phyloP scores from a whole-genome alignment of 1,140 invertebrate genomes.

The Littorina saxatilis region DNA sequence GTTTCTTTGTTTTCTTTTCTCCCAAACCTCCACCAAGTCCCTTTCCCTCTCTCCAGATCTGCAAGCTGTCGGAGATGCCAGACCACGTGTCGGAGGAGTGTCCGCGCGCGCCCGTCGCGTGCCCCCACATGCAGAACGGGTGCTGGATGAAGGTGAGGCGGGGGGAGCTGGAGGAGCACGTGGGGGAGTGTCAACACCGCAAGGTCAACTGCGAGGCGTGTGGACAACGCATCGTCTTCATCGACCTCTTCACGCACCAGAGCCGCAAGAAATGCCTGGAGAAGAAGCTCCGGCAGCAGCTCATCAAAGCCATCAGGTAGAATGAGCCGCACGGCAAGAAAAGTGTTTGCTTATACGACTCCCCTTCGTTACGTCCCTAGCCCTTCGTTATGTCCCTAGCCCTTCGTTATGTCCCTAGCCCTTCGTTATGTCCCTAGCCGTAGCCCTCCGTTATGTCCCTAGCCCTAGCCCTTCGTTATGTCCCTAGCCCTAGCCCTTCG shows the following conservation, averaged over 20 bases:
- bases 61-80: conserved; percentile 49
- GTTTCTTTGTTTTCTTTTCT: too few relatives aligned
- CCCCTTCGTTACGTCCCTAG: too few relatives aligned
- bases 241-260: conserved; percentile 65
- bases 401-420: too few relatives aligned
- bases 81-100: conserved; percentile 60
- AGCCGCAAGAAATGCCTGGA: conserved; percentile 60
- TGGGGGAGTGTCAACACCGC: conserved; percentile 59
- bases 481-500: too few relatives aligned
- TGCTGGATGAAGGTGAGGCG: conserved; percentile 56
- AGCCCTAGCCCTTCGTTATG: too few relatives aligned
- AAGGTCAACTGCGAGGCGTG: conserved; percentile 65
- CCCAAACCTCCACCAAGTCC: too few relatives aligned
- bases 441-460: too few relatives aligned
- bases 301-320: conserved; percentile 51
- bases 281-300: conserved; percentile 61
- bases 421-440: too few relatives aligned
- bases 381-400: too few relatives aligned
- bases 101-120: conserved; percentile 54
- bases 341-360: too few relatives aligned
- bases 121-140: conserved; percentile 54
- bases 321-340: too few relatives aligned
- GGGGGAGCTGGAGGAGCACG: conserved; percentile 51
- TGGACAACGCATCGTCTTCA: conserved; percentile 52
- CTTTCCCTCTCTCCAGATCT: too few relatives aligned